phyloP scores from a whole-genome alignment of 2,888 invertebrate genomes.

The Melangyna quadrimaculata region DNA sequence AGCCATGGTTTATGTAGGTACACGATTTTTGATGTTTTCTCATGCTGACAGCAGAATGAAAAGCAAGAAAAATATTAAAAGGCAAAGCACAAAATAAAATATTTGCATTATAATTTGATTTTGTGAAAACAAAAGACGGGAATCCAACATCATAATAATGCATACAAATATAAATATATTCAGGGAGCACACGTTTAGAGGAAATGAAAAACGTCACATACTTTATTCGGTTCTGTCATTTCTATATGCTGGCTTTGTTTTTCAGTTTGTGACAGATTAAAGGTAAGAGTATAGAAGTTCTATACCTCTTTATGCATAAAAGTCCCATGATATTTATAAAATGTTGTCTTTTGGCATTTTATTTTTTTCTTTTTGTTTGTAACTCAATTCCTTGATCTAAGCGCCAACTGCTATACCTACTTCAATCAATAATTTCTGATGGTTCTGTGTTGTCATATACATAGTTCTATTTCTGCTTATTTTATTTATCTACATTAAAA shows the following conservation, averaged over 20 bases:
- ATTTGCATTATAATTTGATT: conserved; percentile 32
- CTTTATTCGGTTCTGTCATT: conserved; percentile 14
- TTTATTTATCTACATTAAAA: no score
- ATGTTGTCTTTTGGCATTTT: no score
- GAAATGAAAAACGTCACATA: conserved; percentile 32
- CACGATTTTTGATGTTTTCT: conserved; percentile 55
- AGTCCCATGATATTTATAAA: background rate
- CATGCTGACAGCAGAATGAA: conserved; percentile 47
- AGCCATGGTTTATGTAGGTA: background rate
- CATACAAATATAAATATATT: conserved; percentile 22
- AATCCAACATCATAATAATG: background rate
- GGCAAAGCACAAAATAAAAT: background rate
- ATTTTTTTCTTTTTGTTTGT: background rate
- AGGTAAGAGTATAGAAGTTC: background rate
- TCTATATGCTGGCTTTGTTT: conserved; percentile 20
- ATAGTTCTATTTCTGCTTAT: no score
- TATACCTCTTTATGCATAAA: background rate
- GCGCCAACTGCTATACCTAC: background rate
- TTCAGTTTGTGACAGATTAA: conserved; percentile 9
- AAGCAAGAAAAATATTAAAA: conserved; percentile 18
- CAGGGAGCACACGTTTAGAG: conserved; percentile 5
- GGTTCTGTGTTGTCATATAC: background rate
- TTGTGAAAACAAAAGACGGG: background rate
- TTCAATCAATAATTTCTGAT: background rate
- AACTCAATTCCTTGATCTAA: background rate